Percentiles rank a stretch among this genome's conserved stretches.
phyloP scores from a whole-genome alignment of 2,888 invertebrate species.

The Cabera pusaria region DNA sequence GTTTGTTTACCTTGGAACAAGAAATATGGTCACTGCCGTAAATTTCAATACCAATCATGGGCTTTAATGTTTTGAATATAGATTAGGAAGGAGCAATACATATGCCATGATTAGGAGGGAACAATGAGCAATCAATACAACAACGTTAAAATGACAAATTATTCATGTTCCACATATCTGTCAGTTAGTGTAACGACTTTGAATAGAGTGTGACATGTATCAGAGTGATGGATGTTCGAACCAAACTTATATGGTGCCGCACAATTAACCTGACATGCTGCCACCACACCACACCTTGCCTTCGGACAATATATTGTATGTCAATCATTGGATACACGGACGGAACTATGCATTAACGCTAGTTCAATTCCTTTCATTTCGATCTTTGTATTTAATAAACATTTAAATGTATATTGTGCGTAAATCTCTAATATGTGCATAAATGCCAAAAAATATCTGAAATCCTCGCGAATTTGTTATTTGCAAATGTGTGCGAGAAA shows the following conservation, averaged over 20 bases:
- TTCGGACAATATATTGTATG: constrained; percentile 72
- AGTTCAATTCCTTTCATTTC: constrained; percentile 24
- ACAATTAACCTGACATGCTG: constrained; percentile 65
- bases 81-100: constrained; percentile 1
- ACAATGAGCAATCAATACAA: constrained; percentile 26
- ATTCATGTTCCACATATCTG: constrained; percentile 58
- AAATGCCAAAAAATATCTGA: too few relatives aligned
- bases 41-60: too few relatives aligned
- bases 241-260: constrained; percentile 62
- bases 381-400: too few relatives aligned
- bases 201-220: constrained; percentile 57
- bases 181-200: constrained; percentile 55
- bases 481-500: too few relatives aligned
- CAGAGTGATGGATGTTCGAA: constrained; percentile 64
- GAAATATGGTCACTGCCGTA: too few relatives aligned
- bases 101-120: constrained; percentile 5
- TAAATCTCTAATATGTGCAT: too few relatives aligned
- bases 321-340: constrained; percentile 63
- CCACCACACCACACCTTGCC: constrained; percentile 72
- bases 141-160: constrained; percentile 58
- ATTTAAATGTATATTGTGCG: too few relatives aligned
- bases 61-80: too few relatives aligned
- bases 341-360: constrained; percentile 56
- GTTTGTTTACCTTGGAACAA: neutral
- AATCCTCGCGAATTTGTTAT: too few relatives aligned